Evolutionary conservation across 2,113 vertebrate species (phyloP).

Genomic region (Eleginops maclovinus): DNA sequence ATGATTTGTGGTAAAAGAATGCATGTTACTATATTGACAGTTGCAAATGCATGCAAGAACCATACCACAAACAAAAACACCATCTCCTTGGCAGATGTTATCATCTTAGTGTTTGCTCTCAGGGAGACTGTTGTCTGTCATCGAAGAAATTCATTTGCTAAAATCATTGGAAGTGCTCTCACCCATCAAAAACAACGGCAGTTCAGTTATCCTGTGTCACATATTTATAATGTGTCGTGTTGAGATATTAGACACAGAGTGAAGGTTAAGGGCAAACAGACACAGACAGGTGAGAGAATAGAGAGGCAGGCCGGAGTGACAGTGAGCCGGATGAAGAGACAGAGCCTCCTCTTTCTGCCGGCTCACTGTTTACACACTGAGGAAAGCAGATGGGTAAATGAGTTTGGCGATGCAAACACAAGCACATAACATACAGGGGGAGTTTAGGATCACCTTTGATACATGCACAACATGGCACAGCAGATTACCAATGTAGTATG

Average conservation of each 20-base stretch:
- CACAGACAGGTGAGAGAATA: constrained; percentile 24
- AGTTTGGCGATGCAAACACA: constrained; percentile 22
- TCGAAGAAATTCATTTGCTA: not conserved
- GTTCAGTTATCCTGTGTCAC: constrained; percentile 10
- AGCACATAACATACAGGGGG: not conserved
- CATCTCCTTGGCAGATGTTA: not conserved
- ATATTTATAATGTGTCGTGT: constrained; percentile 25
- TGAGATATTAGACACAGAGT: constrained; percentile 33
- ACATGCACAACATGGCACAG: constrained; percentile 12
- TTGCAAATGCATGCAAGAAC: no score
- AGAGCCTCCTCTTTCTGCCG: constrained; percentile 6
- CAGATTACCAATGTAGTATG: not conserved
- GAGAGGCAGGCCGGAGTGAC: not conserved
- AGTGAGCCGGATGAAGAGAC: constrained; percentile 24
- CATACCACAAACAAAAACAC: no score
- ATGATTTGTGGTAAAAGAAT: no score
- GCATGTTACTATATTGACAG: no score
- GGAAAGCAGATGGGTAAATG: constrained; percentile 45
- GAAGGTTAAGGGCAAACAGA: constrained; percentile 6
- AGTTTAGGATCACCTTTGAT: constrained; percentile 14
- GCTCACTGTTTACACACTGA: constrained; percentile 36
- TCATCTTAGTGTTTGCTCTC: not conserved
- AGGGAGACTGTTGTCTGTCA: not conserved
- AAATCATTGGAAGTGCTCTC: not conserved
- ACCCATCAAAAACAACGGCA: not conserved